Evolutionary conservation across 2,113 vertebrate genomes (phyloP).

Genomic region (Scomber scombrus): DNA sequence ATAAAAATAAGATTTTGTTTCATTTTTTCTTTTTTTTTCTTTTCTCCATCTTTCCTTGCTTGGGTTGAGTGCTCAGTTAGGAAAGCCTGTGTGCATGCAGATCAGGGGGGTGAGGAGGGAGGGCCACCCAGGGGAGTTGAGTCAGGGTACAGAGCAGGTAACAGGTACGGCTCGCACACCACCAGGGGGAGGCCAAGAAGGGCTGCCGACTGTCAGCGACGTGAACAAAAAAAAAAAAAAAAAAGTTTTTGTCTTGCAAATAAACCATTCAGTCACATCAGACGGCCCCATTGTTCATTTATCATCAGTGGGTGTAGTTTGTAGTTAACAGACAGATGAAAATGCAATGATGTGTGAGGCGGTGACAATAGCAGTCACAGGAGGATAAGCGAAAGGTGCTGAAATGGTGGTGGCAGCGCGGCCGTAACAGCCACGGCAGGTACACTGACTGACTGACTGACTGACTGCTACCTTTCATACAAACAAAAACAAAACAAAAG

Average conservation of each 20-base stretch:
- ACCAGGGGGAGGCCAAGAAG: slow-evolving; percentile 37
- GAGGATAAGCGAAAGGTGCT: slow-evolving; percentile 27
- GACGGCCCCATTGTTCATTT: slow-evolving; percentile 66
- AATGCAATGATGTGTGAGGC: slow-evolving; percentile 31
- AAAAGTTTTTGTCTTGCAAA: slow-evolving; percentile 79
- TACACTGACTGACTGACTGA: not conserved
- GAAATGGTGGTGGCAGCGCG: slow-evolving; percentile 19
- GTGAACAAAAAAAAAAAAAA: not conserved
- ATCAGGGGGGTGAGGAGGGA: slow-evolving; percentile 11
- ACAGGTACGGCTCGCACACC: slow-evolving; percentile 39
- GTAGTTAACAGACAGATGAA: slow-evolving; percentile 59
- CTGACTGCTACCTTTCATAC: not conserved
- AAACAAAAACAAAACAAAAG: not conserved
- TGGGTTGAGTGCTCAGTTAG: slow-evolving; percentile 72
- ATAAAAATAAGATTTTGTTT: slow-evolving; percentile 80
- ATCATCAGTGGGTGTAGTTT: slow-evolving; percentile 63
- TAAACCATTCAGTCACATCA: slow-evolving; percentile 56
- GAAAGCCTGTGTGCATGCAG: slow-evolving; percentile 64
- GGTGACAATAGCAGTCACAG: slow-evolving; percentile 27
- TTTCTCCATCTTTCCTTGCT: slow-evolving; percentile 11
- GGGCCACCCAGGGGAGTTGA: slow-evolving; percentile 38
- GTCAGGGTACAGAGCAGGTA: slow-evolving; percentile 28
- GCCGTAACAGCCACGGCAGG: slow-evolving; percentile 7
- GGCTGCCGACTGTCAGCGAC: slow-evolving; percentile 36
- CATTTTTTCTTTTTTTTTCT: slow-evolving; percentile 22